Percentiles rank a stretch among this genome's conserved stretches.
phyloP scores from a whole-genome alignment of 2,797 vertebrate species.

The Takifugu rubripes region DNA sequence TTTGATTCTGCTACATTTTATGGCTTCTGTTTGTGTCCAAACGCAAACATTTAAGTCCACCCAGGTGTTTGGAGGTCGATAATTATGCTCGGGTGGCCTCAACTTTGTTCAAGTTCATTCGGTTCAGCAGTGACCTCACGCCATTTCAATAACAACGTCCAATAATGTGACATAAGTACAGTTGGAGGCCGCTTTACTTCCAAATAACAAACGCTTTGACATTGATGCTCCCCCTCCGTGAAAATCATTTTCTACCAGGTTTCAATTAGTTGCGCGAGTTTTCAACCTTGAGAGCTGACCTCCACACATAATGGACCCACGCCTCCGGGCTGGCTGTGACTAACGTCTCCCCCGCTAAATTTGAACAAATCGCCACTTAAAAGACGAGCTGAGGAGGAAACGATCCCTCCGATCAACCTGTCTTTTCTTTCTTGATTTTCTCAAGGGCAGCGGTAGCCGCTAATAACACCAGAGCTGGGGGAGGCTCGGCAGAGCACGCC shows the following conservation, averaged over 20 bases:
- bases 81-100: no score
- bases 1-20: no score
- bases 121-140: no score
- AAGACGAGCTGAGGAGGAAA: constrained; percentile 23
- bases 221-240: background rate
- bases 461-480: constrained; percentile 65
- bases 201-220: background rate
- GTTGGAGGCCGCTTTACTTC: background rate
- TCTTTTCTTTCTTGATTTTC: constrained; percentile 23
- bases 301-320: background rate
- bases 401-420: constrained; percentile 38
- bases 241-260: constrained; percentile 1
- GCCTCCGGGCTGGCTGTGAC: background rate
- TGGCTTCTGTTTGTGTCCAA: no score
- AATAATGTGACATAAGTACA: no score
- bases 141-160: no score
- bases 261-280: constrained; percentile 15
- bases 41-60: no score
- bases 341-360: constrained; percentile 11
- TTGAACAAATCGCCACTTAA: constrained; percentile 50
- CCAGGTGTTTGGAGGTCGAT: no score
- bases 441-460: constrained; percentile 55
- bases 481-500: constrained; percentile 73
- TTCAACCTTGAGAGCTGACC: constrained; percentile 17
- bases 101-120: no score